Evolutionary conservation across 1,140 invertebrate genomes (phyloP).

Genomic region (Penaeus indicus): DNA sequence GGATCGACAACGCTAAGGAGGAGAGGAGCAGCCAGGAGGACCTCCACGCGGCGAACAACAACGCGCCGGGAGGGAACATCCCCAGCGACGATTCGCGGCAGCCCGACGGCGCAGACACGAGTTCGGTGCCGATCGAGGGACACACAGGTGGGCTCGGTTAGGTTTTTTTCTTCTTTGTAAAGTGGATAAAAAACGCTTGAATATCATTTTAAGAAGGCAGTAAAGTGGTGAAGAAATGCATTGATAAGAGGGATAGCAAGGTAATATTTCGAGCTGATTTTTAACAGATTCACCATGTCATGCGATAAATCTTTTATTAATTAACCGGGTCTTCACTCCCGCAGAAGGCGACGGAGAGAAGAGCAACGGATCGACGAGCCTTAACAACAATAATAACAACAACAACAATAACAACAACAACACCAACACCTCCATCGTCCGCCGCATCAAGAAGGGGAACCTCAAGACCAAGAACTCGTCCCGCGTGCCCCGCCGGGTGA

Average conservation of each 20-base stretch:
- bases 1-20: constrained; percentile 29
- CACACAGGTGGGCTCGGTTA: background rate
- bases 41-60: background rate
- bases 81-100: constrained; percentile 35
- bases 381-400: constrained; percentile 22
- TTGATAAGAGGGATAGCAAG: too few relatives aligned
- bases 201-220: too few relatives aligned
- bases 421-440: constrained; percentile 30
- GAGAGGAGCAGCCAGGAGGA: constrained; percentile 28
- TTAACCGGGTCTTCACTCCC: too few relatives aligned
- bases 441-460: constrained; percentile 79
- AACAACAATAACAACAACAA: constrained; percentile 29
- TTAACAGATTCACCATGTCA: too few relatives aligned
- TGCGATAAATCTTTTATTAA: too few relatives aligned
- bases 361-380: background rate
- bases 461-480: constrained; percentile 72
- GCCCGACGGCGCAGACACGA: constrained; percentile 50
- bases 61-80: background rate
- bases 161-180: background rate
- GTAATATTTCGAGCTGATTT: too few relatives aligned
- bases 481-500: constrained; percentile 79
- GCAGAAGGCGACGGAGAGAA: too few relatives aligned
- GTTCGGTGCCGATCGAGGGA: constrained; percentile 21
- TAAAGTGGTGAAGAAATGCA: too few relatives aligned
- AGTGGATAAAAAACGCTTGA: background rate